A percentile compares a stretch with the other conserved stretches of the same genome.
Conservation (phyloP, 2,888 invertebrate genomes). For the Aleiodes leptofemur region DNA sequence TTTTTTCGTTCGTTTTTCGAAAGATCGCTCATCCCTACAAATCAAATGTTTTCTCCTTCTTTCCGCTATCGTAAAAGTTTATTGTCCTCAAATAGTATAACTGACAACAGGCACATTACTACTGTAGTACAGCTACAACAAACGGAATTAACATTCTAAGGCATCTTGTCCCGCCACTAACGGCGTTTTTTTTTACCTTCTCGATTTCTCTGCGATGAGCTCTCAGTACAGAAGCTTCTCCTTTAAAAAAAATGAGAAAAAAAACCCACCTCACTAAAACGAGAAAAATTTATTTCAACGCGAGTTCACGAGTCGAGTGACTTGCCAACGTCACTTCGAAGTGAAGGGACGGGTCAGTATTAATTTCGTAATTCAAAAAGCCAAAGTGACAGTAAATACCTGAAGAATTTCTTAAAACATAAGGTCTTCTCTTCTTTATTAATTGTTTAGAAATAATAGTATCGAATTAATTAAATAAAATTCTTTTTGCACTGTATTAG, state of each 20-base stretch:
- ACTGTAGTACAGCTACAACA: conserved; percentile 15
- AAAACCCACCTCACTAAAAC: no score
- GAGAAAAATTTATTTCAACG: no score
- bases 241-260: no score
- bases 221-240: not conserved
- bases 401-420: no score
- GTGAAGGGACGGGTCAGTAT: conserved; percentile 1
- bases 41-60: not conserved
- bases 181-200: conserved; percentile 18
- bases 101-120: not conserved
- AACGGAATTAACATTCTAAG: conserved; percentile 41
- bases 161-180: not conserved
- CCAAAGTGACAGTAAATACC: not conserved
- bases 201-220: not conserved
- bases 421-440: no score
- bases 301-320: no score
- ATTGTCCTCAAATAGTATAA: not conserved
- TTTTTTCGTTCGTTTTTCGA: not conserved
- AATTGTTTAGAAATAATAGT: not conserved
- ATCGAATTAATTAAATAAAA: conserved; percentile 20
- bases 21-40: not conserved
- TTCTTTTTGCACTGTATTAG: not conserved
- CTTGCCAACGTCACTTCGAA: no score
- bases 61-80: not conserved
- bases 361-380: not conserved